Conservation (phyloP, 2,113 vertebrate genomes). For the Rhinogobius similis region DNA sequence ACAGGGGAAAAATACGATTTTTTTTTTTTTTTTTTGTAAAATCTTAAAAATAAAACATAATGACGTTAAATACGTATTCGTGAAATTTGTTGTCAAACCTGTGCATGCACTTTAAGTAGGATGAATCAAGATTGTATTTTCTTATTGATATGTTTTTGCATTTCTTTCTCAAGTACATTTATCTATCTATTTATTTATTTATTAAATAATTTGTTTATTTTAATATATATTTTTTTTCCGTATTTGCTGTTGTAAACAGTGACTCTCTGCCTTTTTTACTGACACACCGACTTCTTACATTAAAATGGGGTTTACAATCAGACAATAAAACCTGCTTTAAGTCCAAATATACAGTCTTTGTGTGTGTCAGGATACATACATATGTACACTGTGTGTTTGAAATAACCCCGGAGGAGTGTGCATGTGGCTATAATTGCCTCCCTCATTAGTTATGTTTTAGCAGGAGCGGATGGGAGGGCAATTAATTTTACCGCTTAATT, state of each 20-base stretch:
- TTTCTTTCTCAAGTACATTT: background rate
- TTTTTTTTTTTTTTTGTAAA: too few relatives aligned
- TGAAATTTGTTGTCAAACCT: too few relatives aligned
- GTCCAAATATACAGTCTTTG: conserved; percentile 69
- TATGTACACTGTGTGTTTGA: conserved; percentile 64
- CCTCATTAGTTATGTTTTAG: conserved; percentile 84
- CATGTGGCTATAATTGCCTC: conserved; percentile 81
- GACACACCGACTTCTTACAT: background rate
- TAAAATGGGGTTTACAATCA: conserved; percentile 11
- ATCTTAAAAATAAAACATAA: too few relatives aligned
- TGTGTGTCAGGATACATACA: conserved; percentile 29
- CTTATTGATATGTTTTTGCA: background rate
- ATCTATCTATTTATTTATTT: background rate
- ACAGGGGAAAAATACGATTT: too few relatives aligned
- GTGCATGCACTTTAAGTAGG: background rate
- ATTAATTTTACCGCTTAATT: conserved; percentile 83
- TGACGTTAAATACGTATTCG: too few relatives aligned
- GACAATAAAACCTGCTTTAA: conserved; percentile 68
- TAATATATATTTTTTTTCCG: too few relatives aligned
- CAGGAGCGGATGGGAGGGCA: conserved; percentile 78
- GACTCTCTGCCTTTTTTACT: background rate
- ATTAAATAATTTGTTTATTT: background rate
- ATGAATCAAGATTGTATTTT: background rate
- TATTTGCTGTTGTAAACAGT: background rate
- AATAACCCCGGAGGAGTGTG: conserved; percentile 78